Base-by-base conservation (phyloP, 2,113 vertebrate species). In the Gallinago jamesoni region DNA sequence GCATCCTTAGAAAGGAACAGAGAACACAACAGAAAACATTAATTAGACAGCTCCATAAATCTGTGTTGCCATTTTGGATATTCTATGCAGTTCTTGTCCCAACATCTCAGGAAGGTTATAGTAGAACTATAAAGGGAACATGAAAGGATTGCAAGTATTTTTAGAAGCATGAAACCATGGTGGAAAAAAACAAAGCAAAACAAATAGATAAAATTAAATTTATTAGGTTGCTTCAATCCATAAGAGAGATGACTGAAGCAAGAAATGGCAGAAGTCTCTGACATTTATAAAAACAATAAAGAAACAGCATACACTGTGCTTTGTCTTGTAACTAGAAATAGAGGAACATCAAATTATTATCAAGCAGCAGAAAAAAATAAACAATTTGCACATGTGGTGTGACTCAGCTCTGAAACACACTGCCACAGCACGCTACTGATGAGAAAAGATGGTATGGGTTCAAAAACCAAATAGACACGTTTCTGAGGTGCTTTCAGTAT, bases 101-200 rank as follows among this genome's bases (percentile, higher is more conserved):
- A 37, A 8, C 6, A 67, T 31, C 19, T 62, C 1, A 2, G 43
- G 33, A 74, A 64, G 9, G 6, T 35, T 48, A 7, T 7, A 12
- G 7, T 11, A 23, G 39, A 59, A 22, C 4, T 15, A 28, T 22
- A 37, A 43, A 59, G 10, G 5, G 6, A 77, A 47, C 5, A 47
- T 1, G 68, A 57, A 18, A 63, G 5, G 9, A 27, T 56, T 50
- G 17, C 17, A 59, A 48, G 16, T 63, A 63, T 12, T 20, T 79
- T 27, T 12, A 73, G 16, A 39, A 2, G 2, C 24, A 19, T 31
- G 10, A 48, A 85, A 43, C 9, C 19, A 53, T 7, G 0, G 0
- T 6, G 9, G 14, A 12, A 25, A 62, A 87, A 74, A 16, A 0
- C 27, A 43, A 83, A 67, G 0, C 15, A 60, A 77, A 50, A 2